phyloP scores from a whole-genome alignment of 2,113 vertebrate genomes.

The Eptesicus fuscus region DNA sequence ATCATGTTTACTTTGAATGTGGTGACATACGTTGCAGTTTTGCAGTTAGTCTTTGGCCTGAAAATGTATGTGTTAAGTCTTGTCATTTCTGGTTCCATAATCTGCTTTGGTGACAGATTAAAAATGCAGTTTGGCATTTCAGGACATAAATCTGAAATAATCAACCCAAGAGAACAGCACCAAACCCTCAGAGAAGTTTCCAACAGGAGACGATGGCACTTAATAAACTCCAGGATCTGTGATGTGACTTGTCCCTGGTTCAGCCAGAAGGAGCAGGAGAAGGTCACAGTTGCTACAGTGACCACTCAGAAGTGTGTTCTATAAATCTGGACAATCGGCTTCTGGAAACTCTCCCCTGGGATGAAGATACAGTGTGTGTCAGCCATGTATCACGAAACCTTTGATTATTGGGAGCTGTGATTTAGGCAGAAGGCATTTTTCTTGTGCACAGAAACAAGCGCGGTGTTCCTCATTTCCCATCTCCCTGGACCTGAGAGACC shows the following conservation, averaged over 20 bases:
- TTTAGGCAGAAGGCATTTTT: background rate
- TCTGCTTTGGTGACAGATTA: constrained; percentile 66
- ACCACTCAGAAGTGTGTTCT: constrained; percentile 16
- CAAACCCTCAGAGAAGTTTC: constrained; percentile 1
- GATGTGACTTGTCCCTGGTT: constrained; percentile 26
- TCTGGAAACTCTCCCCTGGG: background rate
- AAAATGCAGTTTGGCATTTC: constrained; percentile 39
- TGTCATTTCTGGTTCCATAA: constrained; percentile 54
- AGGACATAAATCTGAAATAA: constrained; percentile 59
- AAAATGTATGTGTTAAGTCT: constrained; percentile 20
- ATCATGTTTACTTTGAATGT: background rate
- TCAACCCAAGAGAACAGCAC: background rate
- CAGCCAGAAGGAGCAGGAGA: background rate
- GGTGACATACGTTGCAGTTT: background rate
- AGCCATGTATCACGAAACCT: background rate
- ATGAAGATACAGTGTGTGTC: background rate
- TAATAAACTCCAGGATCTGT: constrained; percentile 32
- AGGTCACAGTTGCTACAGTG: background rate
- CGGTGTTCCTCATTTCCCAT: background rate
- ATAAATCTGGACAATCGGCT: constrained; percentile 23
- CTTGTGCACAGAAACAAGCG: background rate
- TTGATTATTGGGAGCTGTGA: background rate
- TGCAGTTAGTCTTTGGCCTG: background rate
- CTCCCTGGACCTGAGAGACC: background rate
- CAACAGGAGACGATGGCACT: background rate